These are phyloP conservation scores for Lasioglossum baleicum DNA, from an alignment of 1,140 invertebrate genomes.

Conservation along the genomic window DNA sequence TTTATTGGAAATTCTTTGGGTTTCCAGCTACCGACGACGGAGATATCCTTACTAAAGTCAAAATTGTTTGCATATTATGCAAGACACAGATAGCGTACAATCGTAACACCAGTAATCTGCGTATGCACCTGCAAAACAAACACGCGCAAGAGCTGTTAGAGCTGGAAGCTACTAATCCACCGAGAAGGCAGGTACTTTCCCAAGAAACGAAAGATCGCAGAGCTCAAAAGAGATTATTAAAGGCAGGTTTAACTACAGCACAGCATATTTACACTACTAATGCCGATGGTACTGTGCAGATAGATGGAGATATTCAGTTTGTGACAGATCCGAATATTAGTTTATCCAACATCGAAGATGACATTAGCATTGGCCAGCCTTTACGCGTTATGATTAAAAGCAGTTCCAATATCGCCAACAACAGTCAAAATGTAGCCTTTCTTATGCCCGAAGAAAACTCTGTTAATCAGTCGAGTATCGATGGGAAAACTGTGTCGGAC, in stretches of 20 bases:
- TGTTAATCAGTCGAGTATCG: conserved; percentile 51
- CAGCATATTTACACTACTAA: conserved; percentile 78
- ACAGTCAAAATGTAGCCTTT: conserved; percentile 67
- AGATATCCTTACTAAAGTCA: conserved; percentile 83
- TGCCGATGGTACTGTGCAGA: conserved; percentile 78
- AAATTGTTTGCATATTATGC: conserved; percentile 83
- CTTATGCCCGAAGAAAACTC: conserved; percentile 69
- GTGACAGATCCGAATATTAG: conserved; percentile 75
- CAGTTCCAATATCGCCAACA: conserved; percentile 46
- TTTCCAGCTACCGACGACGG: conserved; percentile 83
- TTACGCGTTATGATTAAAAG: conserved; percentile 74
- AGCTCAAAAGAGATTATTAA: conserved; percentile 74
- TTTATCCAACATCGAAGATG: conserved; percentile 71
- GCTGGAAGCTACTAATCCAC: conserved; percentile 74
- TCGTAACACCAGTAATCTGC: conserved; percentile 83
- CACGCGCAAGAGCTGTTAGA: conserved; percentile 79
- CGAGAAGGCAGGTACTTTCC: conserved; percentile 64
- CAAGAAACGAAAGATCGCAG: conserved; percentile 76
- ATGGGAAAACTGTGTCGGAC: conserved; percentile 75
- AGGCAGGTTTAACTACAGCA: conserved; percentile 62
- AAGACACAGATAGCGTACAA: conserved; percentile 84
- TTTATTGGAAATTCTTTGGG: conserved; percentile 85
- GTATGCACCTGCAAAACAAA: conserved; percentile 84
- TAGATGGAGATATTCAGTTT: conserved; percentile 79
- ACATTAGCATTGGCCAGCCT: conserved; percentile 72